A percentile compares a stretch with the other conserved stretches of the same genome.
Conservation (phyloP, 2,888 invertebrate species). For the Cataglyphis cursor region DNA sequence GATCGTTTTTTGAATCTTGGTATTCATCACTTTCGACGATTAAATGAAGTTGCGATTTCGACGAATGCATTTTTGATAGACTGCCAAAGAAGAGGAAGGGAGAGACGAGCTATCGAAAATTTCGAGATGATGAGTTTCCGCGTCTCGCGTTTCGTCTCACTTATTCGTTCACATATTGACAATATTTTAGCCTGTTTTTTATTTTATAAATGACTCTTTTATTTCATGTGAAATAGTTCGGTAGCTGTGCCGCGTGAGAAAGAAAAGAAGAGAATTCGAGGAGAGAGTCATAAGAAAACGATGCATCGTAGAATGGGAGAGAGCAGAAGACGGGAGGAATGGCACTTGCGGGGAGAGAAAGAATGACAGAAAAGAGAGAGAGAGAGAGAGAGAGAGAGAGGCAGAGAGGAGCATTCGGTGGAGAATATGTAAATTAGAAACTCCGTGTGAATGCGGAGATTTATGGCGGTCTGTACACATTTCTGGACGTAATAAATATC, state of each 20-base stretch:
- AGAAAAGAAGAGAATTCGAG: conserved; percentile 23
- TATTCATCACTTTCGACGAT: neutral
- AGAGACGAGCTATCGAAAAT: neutral
- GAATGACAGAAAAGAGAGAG: conserved; percentile 31
- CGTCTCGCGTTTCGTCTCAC: neutral
- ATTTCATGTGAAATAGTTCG: conserved; percentile 5
- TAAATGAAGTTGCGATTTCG: neutral
- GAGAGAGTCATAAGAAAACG: conserved; percentile 20
- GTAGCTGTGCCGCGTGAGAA: neutral
- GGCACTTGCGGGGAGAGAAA: conserved; percentile 29
- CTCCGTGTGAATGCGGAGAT: conserved; percentile 87
- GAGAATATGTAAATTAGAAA: conserved; percentile 87
- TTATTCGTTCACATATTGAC: neutral
- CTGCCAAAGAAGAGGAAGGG: neutral
- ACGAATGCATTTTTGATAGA: neutral
- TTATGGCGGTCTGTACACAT: conserved; percentile 86
- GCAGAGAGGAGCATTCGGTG: conserved; percentile 64
- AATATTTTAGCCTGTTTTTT: neutral
- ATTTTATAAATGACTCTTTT: neutral
- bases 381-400: conserved; percentile 59
- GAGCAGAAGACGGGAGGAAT: conserved; percentile 27
- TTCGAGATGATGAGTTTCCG: neutral
- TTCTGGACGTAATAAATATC: conserved; percentile 87
- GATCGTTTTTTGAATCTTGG: neutral
- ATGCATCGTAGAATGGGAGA: neutral